Evolutionary conservation across 2,113 vertebrate genomes (phyloP).

Genomic region (Ictidomys tridecemlineatus): DNA sequence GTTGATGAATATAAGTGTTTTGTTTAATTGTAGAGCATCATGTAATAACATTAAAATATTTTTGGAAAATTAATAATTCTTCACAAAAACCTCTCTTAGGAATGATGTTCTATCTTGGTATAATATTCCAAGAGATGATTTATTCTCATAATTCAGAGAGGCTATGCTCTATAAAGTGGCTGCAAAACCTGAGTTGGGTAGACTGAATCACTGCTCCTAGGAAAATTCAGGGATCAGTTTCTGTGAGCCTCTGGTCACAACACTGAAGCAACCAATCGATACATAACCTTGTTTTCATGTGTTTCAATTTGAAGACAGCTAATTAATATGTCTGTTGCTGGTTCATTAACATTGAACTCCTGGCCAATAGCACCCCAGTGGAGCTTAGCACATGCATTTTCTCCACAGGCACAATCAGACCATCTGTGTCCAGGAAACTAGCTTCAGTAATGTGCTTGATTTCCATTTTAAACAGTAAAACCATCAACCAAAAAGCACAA

Average conservation of each 20-base stretch:
- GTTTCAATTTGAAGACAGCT: constrained; percentile 8
- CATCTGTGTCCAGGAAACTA: not conserved
- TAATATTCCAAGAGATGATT: not conserved
- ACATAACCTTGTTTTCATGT: not conserved
- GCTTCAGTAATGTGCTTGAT: not conserved
- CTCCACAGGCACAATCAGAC: not conserved
- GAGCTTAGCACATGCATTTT: not conserved
- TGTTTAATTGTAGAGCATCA: not conserved
- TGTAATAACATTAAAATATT: constrained; percentile 25
- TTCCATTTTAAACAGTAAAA: constrained; percentile 35
- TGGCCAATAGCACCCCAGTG: not conserved
- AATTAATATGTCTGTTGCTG: not conserved
- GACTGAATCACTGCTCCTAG: not conserved
- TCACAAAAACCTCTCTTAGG: not conserved
- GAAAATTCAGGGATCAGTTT: not conserved
- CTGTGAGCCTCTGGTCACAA: not conserved
- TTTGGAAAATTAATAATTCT: constrained; percentile 41
- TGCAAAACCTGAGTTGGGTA: not conserved
- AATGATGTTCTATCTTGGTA: constrained; percentile 4
- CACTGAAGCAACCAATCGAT: not conserved
- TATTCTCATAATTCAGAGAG: not conserved
- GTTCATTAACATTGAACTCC: constrained; percentile 4
- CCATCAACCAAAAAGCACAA: not conserved
- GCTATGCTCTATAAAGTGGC: not conserved
- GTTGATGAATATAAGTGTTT: not conserved